Conservation (phyloP, 2,113 vertebrate species). For the Xiphophorus hellerii region DNA sequence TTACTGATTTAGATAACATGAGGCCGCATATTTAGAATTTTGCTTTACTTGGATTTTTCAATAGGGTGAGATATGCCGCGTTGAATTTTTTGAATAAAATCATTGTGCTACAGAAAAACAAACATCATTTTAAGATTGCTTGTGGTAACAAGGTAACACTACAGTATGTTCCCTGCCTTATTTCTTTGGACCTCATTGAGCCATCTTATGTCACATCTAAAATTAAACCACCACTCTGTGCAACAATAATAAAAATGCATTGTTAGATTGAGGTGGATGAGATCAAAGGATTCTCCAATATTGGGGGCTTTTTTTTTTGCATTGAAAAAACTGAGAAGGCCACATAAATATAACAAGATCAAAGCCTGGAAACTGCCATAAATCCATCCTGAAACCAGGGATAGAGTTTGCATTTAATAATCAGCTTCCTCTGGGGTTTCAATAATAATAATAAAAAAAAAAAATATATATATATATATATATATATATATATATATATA, state of each 20-base stretch:
- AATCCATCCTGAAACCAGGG: constrained; percentile 11
- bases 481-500: no score
- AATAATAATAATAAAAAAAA: neutral
- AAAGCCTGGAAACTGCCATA: constrained; percentile 18
- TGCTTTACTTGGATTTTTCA: neutral
- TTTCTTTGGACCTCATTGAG: neutral
- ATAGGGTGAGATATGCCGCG: neutral
- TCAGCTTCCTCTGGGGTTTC: constrained; percentile 8
- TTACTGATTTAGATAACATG: no score
- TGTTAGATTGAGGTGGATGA: constrained; percentile 41
- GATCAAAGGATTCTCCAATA: constrained; percentile 6
- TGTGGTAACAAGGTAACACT: neutral
- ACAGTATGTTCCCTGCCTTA: neutral
- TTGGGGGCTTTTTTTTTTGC: neutral
- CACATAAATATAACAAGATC: constrained; percentile 13
- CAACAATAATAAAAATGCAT: constrained; percentile 42
- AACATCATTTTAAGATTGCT: neutral
- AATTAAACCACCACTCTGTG: constrained; percentile 38
- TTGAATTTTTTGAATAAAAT: neutral
- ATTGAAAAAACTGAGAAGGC: constrained; percentile 1
- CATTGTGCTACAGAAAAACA: neutral
- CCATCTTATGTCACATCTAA: constrained; percentile 26
- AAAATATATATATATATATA: no score
- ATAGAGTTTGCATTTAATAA: constrained; percentile 20
- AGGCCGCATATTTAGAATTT: no score